Evolutionary conservation across 2,888 invertebrate species (phyloP), one percentile per base, ranked within the genome.

Genomic region (Xanthorhoe spadicearia): DNA sequence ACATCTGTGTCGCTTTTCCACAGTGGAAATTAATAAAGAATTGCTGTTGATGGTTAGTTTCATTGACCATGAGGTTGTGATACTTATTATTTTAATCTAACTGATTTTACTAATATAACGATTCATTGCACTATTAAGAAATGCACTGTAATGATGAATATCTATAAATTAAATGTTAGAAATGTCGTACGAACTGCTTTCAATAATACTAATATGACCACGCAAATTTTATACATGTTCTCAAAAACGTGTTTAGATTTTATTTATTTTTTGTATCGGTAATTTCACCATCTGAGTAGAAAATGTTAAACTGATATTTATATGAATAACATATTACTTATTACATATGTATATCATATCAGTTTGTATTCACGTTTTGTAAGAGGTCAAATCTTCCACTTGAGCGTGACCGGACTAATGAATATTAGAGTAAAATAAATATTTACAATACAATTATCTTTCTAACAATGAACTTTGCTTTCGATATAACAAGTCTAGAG

Each of bases 31-130:
- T 69, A 67, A 73, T 75, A 76, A 70, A 75, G 72, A 78, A 79
- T 81, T 80, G 81, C 81, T 81, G 70, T 77, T 73, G 69, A 61
- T 66, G 62, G 61, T 66, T 62, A 60, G 53, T 65, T 49, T 56
- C 61, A 43, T 53, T 17, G 48, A 52, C 56, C 67, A 59, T 66
- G 50, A 50, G 19, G 49, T 46, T 57, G 38, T n/a, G 17, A 10
- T 10, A 51, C 13, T 8, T 15, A 13, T 46, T 48, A 51, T 57
- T 64, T 56, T 19, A 35, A 23, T 59, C 2, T 2, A 43, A 49
- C 18, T 35, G 32, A 62, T 49, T 32, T 38, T 50, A 49, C 9
- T 10, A 43, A 43, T 17, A 35, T 18, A 13, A 43, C 17, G 32
- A 58, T n/a, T 35, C 46, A 52, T 43, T 28, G 17, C 59, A 53